Conservation (phyloP, 2,797 vertebrate genomes). For the Peromyscus attwateri region DNA sequence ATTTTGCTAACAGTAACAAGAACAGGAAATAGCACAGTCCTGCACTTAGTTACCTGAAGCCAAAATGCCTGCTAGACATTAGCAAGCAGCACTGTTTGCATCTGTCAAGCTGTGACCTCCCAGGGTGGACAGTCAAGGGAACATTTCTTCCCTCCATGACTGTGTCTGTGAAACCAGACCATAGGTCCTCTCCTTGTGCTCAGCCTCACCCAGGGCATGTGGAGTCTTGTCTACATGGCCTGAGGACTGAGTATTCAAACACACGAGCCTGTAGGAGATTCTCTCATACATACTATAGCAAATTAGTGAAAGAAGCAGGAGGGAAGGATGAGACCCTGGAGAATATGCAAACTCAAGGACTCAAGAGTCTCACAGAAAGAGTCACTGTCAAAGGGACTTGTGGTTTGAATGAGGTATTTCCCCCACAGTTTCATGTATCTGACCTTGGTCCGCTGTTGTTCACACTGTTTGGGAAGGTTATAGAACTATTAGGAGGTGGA, state of each 20-base stretch:
- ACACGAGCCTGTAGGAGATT: neutral
- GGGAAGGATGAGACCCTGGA: neutral
- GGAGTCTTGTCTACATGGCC: neutral
- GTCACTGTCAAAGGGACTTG: neutral
- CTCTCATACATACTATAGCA: neutral
- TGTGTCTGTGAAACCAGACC: neutral
- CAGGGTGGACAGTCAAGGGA: neutral
- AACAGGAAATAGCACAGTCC: neutral
- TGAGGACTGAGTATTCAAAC: neutral
- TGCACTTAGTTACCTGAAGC: neutral
- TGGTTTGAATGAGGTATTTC: neutral
- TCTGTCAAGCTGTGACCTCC: neutral
- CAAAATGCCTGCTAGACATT: neutral
- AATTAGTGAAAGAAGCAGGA: neutral
- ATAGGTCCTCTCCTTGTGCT: neutral
- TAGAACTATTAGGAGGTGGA: neutral
- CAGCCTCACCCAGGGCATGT: fast-evolving
- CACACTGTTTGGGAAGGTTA: too few species aligned
- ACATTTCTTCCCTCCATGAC: neutral
- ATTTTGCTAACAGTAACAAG: neutral
- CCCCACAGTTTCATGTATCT: too few species aligned
- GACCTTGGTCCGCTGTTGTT: too few species aligned
- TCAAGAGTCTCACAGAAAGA: neutral
- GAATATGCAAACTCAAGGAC: too few species aligned
- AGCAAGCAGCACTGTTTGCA: neutral